Evolutionary conservation across 2,888 invertebrate genomes (phyloP), one percentile per base, ranked within the genome.

Genomic region (Caenorhabditis drosophilae): DNA sequence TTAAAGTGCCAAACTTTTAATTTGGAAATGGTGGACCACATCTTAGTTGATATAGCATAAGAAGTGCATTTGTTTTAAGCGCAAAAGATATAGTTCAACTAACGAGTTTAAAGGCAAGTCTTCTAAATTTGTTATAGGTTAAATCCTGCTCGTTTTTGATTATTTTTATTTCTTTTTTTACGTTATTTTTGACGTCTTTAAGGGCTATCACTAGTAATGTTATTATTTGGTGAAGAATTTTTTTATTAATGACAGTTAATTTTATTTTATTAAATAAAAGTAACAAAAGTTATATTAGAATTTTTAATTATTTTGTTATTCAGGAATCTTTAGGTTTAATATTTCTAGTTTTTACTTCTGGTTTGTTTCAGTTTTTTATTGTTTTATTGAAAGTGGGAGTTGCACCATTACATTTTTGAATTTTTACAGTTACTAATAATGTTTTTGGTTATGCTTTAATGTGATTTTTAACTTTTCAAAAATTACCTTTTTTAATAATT

Each of bases 401-500:
- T 18, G 63, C 73, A 22, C 67, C 73, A 36, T 54, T 73, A 31
- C 70, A 70, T 57, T 72, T 70, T 55, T 72, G 68, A 59, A 49
- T 71, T 58, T 71, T 71, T 70, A 66, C 35, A 50, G 66, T 73
- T 12, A 59, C 59, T 11, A 67, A 62, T 59, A 66, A 61, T 68
- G 42, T 70, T 59, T 56, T 53, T 62, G 58, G 54, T 57, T 70
- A 51, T 64, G 41, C 50, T 41, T 60, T 70, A 38, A 60, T 72
- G 38, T 72, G 72, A 45, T 72, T 73, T 68, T 73, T 72, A 72
- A 72, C 72, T 26, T 72, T 72, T 69, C 72, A 72, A 53, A 72
- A 72, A 40, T 69, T 73, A 88, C 85, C 91, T 75, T 90, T 90
- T 87, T 90, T 90, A 4, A 89, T 90, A 31, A 72, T 75, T 60